Conservation (phyloP, 2,888 invertebrate species). For the Erebia epiphron region DNA sequence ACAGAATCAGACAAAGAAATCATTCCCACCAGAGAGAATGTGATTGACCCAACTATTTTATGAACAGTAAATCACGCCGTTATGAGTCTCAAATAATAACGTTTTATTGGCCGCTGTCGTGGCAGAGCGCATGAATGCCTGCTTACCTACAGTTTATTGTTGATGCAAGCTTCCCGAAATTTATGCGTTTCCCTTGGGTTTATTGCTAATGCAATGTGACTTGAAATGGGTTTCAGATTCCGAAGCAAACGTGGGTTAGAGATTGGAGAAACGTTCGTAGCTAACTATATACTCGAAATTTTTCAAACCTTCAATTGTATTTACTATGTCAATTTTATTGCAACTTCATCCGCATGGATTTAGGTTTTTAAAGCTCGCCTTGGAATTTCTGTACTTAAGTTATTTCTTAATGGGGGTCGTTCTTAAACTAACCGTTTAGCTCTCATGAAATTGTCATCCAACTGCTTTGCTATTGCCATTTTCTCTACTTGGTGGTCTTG, state of each 20-base stretch:
- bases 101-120: constrained; percentile 72
- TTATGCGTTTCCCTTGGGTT: constrained; percentile 68
- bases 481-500: neutral
- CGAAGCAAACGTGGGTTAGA: neutral
- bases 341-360: no score
- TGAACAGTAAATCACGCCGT: constrained; percentile 74
- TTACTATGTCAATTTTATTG: no score
- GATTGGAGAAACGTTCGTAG: neutral
- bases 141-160: constrained; percentile 63
- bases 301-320: no score
- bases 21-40: constrained; percentile 54
- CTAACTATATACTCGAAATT: neutral
- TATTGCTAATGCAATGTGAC: constrained; percentile 66
- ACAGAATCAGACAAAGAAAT: constrained; percentile 57
- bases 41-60: constrained; percentile 69
- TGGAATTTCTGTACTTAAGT: no score
- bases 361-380: no score
- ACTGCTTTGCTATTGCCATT: no score
- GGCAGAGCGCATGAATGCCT: constrained; percentile 71
- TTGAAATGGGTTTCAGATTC: constrained; percentile 18
- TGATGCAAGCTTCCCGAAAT: constrained; percentile 62
- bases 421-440: no score
- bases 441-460: no score
- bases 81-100: constrained; percentile 79
- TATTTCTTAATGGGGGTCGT: no score